phyloP scores from a whole-genome alignment of 2,888 invertebrate genomes.

The Apocheima hispidaria region DNA sequence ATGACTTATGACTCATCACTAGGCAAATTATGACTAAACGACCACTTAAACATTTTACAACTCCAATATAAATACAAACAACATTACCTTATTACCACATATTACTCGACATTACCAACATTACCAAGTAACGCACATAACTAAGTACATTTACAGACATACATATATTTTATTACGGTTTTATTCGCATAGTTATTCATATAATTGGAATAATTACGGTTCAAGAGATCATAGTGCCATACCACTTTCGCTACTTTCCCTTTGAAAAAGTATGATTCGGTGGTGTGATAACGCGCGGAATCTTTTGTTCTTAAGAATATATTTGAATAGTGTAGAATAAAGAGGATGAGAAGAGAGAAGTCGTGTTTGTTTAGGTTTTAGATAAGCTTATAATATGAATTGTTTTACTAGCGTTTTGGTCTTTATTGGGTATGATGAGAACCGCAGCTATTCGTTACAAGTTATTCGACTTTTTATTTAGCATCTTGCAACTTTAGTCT shows the following conservation, averaged over 20 bases:
- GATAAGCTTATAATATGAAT: constrained; percentile 27
- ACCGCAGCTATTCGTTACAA: neutral
- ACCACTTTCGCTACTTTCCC: constrained; percentile 47
- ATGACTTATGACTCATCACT: constrained; percentile 14
- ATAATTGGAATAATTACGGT: constrained; percentile 39
- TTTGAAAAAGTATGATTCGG: constrained; percentile 30
- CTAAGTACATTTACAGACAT: constrained; percentile 16
- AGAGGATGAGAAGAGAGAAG: constrained; percentile 20
- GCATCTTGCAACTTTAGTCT: too few relatives aligned
- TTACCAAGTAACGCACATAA: constrained; percentile 24
- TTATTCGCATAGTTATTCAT: constrained; percentile 42
- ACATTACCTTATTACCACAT: constrained; percentile 19
- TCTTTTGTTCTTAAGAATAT: constrained; percentile 38
- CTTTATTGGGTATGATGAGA: neutral
- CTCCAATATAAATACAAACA: constrained; percentile 21
- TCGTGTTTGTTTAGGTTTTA: constrained; percentile 21
- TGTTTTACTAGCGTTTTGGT: neutral
- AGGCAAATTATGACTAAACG: constrained; percentile 27
- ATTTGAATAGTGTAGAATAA: constrained; percentile 13
- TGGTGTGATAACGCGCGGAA: constrained; percentile 39
- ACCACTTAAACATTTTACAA: constrained; percentile 20
- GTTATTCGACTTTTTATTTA: neutral
- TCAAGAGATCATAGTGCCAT: constrained; percentile 45
- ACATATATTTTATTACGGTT: constrained; percentile 34
- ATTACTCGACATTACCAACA: constrained; percentile 10